phyloP scores from a whole-genome alignment of 2,888 invertebrate species.

The Ennomos erosarius region DNA sequence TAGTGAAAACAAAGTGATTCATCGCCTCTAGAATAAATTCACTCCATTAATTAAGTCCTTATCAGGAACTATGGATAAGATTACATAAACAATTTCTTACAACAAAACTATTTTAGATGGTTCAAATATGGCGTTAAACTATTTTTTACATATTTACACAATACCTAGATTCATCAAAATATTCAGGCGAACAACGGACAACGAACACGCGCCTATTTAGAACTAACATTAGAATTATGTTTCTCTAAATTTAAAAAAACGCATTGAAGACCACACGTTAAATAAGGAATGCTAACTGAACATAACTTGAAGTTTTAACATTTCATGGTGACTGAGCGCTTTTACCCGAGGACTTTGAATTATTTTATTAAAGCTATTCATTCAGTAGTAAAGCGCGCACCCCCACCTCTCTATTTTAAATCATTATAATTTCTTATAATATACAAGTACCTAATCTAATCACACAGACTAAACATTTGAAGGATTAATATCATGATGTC shows the following conservation, averaged over 20 bases:
- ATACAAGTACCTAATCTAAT: no score
- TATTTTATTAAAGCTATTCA: background rate
- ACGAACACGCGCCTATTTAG: no score
- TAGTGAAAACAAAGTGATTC: slow-evolving; percentile 31
- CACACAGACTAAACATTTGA: no score
- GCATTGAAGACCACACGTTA: no score
- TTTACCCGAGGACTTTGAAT: slow-evolving; percentile 14
- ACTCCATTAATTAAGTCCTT: no score
- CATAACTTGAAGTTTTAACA: slow-evolving; percentile 6
- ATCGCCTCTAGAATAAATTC: slow-evolving; percentile 19
- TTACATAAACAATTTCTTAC: background rate
- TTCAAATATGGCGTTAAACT: slow-evolving; percentile 1
- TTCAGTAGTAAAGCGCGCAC: background rate
- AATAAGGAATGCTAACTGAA: no score
- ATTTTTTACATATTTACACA: no score
- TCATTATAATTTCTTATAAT: no score
- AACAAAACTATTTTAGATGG: slow-evolving; percentile 1
- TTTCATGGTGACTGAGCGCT: slow-evolving; percentile 19
- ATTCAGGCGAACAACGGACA: no score
- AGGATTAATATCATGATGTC: no score
- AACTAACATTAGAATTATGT: no score
- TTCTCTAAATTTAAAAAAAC: no score
- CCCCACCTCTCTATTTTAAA: background rate
- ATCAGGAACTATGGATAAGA: slow-evolving; percentile 12
- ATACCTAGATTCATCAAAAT: background rate